Percentiles rank a stretch among this genome's conserved stretches.
Evolutionary conservation across 2,888 invertebrate species (phyloP).

Genomic region (Sipha maydis): DNA sequence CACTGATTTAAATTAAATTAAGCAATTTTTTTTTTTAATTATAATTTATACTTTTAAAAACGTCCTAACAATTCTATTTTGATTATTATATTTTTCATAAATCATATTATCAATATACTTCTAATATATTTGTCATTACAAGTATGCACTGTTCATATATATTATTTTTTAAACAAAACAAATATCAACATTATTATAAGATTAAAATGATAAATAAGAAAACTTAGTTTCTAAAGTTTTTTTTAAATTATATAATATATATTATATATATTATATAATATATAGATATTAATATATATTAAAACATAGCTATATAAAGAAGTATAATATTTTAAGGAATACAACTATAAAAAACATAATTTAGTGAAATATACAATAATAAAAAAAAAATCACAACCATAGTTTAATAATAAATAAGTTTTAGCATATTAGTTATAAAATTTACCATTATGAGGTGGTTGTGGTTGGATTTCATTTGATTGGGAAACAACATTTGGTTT

Average conservation of each 20-base stretch:
- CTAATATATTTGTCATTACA: background rate
- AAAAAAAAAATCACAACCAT: constrained; percentile 33
- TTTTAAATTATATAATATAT: too few relatives aligned
- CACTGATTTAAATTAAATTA: background rate
- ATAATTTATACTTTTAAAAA: constrained; percentile 23
- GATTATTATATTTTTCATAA: background rate
- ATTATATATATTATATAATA: too few relatives aligned
- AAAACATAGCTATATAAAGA: background rate
- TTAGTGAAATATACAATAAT: background rate
- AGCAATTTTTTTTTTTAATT: background rate
- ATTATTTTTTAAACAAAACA: constrained; percentile 22
- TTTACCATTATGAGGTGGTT: constrained; percentile 53
- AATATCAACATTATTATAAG: constrained; percentile 3
- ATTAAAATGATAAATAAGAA: constrained; percentile 30
- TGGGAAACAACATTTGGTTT: constrained; percentile 39
- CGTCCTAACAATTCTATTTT: constrained; percentile 4
- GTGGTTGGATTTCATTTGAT: constrained; percentile 13
- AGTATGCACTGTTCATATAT: background rate
- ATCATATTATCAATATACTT: background rate
- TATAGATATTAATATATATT: too few relatives aligned
- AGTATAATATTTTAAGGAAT: constrained; percentile 37
- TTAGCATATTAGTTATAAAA: constrained; percentile 13
- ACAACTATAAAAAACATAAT: constrained; percentile 35
- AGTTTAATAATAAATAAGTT: background rate
- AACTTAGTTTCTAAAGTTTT: too few relatives aligned